Percentiles rank a stretch among this genome's conserved stretches.
Evolutionary conservation across 2,888 invertebrate species (phyloP).

Genomic region (Prosapia bicincta): DNA sequence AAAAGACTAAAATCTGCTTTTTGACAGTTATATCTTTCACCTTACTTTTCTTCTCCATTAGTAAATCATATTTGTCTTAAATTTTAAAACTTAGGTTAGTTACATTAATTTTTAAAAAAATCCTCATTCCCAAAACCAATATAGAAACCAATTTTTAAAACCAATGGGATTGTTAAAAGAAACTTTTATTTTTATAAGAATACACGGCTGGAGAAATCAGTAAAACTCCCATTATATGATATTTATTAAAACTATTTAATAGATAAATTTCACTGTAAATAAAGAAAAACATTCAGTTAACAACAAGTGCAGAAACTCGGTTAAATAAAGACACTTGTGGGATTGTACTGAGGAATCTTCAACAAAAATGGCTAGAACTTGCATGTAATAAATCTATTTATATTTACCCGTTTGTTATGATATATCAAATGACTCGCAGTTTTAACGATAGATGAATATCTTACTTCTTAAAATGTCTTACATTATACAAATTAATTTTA

Average conservation of each 20-base stretch:
- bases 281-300: conserved; percentile 17
- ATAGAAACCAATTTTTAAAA: conserved; percentile 18
- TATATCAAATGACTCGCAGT: not conserved
- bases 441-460: not conserved
- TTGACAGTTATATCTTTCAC: not conserved
- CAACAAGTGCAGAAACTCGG: conserved; percentile 30
- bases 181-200: not conserved
- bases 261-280: not conserved
- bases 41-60: not conserved
- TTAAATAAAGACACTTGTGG: conserved; percentile 37
- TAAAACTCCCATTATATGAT: not conserved
- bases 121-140: conserved; percentile 23
- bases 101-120: conserved; percentile 9
- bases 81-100: conserved; percentile 2
- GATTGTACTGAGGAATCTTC: conserved; percentile 34
- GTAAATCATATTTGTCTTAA: not conserved
- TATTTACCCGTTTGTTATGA: not conserved
- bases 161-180: not conserved
- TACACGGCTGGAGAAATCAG: not conserved
- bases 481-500: too few species aligned
- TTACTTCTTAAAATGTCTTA: too few species aligned
- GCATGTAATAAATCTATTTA: not conserved
- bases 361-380: conserved; percentile 6
- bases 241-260: not conserved
- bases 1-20: conserved; percentile 11